These are phyloP conservation scores for Hydrolagus affinis DNA, from an alignment of 2,113 vertebrate species.

Conservation along the genomic window DNA sequence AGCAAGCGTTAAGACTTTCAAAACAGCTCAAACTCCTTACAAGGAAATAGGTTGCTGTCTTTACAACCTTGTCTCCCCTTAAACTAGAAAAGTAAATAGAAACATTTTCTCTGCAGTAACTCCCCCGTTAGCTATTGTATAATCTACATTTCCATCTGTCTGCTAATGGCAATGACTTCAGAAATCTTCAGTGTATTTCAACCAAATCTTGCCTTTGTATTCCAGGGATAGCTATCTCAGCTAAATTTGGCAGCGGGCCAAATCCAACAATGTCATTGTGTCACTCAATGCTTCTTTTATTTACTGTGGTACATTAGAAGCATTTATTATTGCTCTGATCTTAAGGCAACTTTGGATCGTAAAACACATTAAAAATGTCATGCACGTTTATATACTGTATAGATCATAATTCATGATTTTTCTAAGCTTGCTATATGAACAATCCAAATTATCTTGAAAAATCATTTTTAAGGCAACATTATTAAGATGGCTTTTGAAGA, in stretches of 20 bases:
- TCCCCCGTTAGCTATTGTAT: not conserved
- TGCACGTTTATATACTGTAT: not conserved
- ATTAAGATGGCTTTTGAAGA: not conserved
- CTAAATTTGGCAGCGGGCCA: not conserved
- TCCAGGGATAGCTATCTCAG: no score
- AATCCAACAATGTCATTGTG: not conserved
- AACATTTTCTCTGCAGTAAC: not conserved
- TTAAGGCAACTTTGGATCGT: not conserved
- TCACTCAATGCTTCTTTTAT: not conserved
- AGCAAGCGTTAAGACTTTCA: not conserved
- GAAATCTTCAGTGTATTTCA: not conserved
- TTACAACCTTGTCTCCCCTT: not conserved
- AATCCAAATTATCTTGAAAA: not conserved
- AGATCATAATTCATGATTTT: not conserved
- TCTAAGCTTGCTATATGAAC: not conserved
- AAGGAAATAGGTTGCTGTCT: not conserved
- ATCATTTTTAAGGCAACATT: not conserved
- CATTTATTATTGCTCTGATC: conserved; percentile 9
- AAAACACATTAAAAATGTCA: not conserved
- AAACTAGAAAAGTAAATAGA: not conserved
- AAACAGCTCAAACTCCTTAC: conserved; percentile 6
- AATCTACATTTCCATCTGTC: conserved; percentile 7
- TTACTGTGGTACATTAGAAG: not conserved
- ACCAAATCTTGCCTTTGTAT: not conserved
- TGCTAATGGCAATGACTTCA: not conserved